phyloP scores from a whole-genome alignment of 2,113 vertebrate species.

The Pelobates fuscus region DNA sequence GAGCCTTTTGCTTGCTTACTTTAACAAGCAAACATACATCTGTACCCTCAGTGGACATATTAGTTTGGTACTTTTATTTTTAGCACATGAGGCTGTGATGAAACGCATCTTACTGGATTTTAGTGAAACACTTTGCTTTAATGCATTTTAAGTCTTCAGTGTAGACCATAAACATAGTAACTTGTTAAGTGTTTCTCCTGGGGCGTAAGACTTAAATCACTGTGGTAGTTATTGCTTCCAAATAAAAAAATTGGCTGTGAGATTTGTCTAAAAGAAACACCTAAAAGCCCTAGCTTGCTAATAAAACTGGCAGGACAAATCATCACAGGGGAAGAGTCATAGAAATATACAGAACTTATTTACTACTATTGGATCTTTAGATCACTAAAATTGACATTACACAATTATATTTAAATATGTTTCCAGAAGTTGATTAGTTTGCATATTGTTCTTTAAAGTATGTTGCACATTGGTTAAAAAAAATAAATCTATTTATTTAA shows the following conservation, averaged over 20 bases:
- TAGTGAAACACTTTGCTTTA: constrained; percentile 24
- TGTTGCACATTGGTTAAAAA: too few relatives aligned
- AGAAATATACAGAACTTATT: constrained; percentile 11
- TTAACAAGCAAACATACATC: constrained; percentile 6
- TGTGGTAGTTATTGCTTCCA: constrained; percentile 39
- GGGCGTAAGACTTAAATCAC: constrained; percentile 33
- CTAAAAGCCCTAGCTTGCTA: constrained; percentile 13
- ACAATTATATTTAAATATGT: too few relatives aligned
- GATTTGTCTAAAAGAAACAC: constrained; percentile 33
- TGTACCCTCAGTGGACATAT: constrained; percentile 11
- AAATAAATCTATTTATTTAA: too few relatives aligned
- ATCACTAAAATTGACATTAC: too few relatives aligned
- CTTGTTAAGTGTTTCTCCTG: constrained; percentile 25
- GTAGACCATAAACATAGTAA: constrained; percentile 19
- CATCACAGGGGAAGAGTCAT: constrained; percentile 17
- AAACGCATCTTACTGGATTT: constrained; percentile 20
- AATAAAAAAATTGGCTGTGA: constrained; percentile 18
- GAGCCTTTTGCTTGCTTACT: background rate
- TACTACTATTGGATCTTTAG: too few relatives aligned
- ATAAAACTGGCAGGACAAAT: constrained; percentile 39
- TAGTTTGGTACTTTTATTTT: constrained; percentile 21
- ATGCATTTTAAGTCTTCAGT: constrained; percentile 42
- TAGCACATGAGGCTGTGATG: constrained; percentile 16
- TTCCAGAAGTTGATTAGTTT: too few relatives aligned
- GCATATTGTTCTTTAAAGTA: too few relatives aligned